Base-by-base conservation (phyloP, 2,113 vertebrate genomes). In the Gnathonemus longibarbis region DNA sequence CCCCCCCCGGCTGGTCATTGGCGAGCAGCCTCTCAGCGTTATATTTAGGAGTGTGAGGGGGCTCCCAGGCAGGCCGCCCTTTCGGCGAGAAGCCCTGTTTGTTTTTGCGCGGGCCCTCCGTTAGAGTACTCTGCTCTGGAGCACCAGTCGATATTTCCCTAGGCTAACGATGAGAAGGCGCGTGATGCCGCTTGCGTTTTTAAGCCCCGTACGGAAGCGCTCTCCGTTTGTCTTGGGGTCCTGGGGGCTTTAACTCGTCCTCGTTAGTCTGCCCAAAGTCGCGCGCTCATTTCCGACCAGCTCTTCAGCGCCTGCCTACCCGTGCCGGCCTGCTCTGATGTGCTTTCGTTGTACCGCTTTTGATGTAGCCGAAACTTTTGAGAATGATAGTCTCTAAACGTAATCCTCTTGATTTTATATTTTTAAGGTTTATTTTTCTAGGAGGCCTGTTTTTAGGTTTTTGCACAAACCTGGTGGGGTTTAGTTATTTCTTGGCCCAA, bases 101-200 rank as follows among this genome's bases (percentile, higher is more conserved):
- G 89, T 66, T 85, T 88, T 89, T 56, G 80, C 31, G 39, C 46
- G 5, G 52, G 39, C 2, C 56, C 62, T 9, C 52, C 9, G 2
- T 56, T 77, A n/a, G 19, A 3, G 77, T 19, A 52, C 10, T 39
- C 42, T 27, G 17, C n/a, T 48, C 89, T 50, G 66, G 62, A 50
- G 53, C 31, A 45, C 87, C 85, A 87, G 91, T 90, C 89, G 56
- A 89, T 87, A 53, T 66, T 86, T 87, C 74, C 90, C 86, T 89
- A 49, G 90, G 62, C 31, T 77, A 35, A 31, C 58, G 74, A 91
- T 24, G 42, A n/a, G n/a, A 11, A 27, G 58, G 46, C 88, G 17
- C 7, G 39, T 13, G 2, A 66, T 31, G 39, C 8, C 7, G 27
- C 24, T 19, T 9, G n/a, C 9, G 13, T 49, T 74, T 66, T 50